These are phyloP conservation scores for Diaprepes abbreviatus DNA, from an alignment of 2,888 invertebrate species.

Conservation along the genomic window DNA sequence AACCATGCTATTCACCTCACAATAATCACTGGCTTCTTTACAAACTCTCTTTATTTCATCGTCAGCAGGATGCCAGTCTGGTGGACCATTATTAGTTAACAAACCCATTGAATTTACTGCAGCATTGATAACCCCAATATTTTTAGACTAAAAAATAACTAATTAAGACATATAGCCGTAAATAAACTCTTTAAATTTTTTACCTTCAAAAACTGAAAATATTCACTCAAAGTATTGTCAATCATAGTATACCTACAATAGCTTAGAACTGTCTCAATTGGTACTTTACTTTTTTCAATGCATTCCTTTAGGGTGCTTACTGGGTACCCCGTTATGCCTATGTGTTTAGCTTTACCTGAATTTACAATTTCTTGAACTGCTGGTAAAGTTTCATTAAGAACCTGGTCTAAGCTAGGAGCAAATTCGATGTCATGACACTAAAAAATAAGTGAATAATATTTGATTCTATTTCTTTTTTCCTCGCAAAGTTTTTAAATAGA, in stretches of 20 bases:
- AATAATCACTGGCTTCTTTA: slow-evolving; percentile 74
- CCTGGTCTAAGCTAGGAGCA: slow-evolving; percentile 79
- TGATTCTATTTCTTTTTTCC: no score
- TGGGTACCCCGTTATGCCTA: slow-evolving; percentile 92
- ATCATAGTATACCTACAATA: slow-evolving; percentile 86
- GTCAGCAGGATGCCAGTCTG: slow-evolving; percentile 85
- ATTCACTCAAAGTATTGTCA: slow-evolving; percentile 82
- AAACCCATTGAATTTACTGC: slow-evolving; percentile 87
- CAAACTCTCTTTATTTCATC: slow-evolving; percentile 75
- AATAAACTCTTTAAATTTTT: slow-evolving; percentile 6
- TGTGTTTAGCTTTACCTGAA: slow-evolving; percentile 80
- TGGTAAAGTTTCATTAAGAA: slow-evolving; percentile 90
- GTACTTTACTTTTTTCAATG: slow-evolving; percentile 72
- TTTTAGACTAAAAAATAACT: slow-evolving; percentile 71
- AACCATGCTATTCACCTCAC: slow-evolving; percentile 70
- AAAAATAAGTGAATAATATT: no score
- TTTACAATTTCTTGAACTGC: slow-evolving; percentile 81
- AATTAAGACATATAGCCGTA: no score
- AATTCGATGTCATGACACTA: slow-evolving; percentile 87
- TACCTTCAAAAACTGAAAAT: slow-evolving; percentile 83
- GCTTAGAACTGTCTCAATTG: slow-evolving; percentile 80
- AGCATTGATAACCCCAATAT: slow-evolving; percentile 87
- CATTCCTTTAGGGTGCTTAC: slow-evolving; percentile 82
- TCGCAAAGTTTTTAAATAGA: no score
- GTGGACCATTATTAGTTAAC: slow-evolving; percentile 81